Conservation (phyloP, 1,140 invertebrate species). For the Ridgeia piscesae region DNA sequence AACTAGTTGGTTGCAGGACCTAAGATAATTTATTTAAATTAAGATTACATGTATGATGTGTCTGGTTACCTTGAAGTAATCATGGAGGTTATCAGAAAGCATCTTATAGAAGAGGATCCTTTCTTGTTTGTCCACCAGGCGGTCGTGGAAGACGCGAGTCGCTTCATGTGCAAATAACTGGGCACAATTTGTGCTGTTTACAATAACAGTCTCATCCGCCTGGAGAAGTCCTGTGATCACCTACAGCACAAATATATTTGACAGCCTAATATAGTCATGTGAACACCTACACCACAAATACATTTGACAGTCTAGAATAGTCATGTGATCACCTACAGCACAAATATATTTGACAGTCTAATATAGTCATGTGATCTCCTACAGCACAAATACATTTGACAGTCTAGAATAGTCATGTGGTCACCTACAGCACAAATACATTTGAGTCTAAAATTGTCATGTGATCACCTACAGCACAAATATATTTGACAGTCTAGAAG, state of each 20-base stretch:
- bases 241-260: slow-evolving; percentile 42
- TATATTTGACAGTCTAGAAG: background rate
- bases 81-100: slow-evolving; percentile 73
- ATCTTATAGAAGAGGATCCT: slow-evolving; percentile 72
- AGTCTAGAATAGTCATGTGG: background rate
- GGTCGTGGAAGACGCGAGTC: slow-evolving; percentile 74
- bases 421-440: background rate
- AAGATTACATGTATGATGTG: background rate
- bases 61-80: slow-evolving; percentile 70
- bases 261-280: background rate
- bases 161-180: slow-evolving; percentile 55
- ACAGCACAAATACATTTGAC: background rate
- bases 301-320: background rate
- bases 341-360: background rate
- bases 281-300: background rate
- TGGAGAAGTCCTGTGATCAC: slow-evolving; percentile 72
- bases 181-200: slow-evolving; percentile 60
- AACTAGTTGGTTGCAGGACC: background rate
- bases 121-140: slow-evolving; percentile 76
- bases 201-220: slow-evolving; percentile 71
- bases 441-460: background rate
- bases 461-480: background rate
- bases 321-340: background rate
- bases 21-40: background rate
- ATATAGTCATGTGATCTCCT: background rate